Evolutionary conservation across 2,888 invertebrate genomes (phyloP).

Genomic region (Brachyopa scutellaris): DNA sequence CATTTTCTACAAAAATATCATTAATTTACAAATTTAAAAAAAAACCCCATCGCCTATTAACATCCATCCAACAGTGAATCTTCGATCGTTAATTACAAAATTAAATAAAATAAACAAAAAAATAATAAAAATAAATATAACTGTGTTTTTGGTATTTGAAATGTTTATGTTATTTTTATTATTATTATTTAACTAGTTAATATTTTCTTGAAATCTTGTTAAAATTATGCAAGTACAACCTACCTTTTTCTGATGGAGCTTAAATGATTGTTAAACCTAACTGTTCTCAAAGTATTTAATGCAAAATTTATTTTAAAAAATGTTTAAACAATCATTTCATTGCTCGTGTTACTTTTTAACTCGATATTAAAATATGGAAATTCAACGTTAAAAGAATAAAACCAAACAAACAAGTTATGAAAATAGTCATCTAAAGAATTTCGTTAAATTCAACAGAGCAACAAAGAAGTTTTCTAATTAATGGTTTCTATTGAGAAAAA

Average conservation of each 20-base stretch:
- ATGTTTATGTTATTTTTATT: slow-evolving; percentile 32
- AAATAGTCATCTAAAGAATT: slow-evolving; percentile 39
- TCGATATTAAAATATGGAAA: slow-evolving; percentile 27
- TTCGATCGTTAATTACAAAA: too few species aligned
- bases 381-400: slow-evolving; percentile 35
- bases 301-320: neutral
- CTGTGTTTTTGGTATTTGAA: slow-evolving; percentile 20
- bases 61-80: neutral
- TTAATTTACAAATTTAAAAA: neutral
- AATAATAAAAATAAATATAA: slow-evolving; percentile 6
- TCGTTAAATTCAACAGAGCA: slow-evolving; percentile 52
- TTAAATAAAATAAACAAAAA: too few species aligned
- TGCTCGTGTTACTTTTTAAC: slow-evolving; percentile 50
- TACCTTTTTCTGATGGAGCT: slow-evolving; percentile 71
- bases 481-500: slow-evolving; percentile 31
- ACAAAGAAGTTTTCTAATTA: slow-evolving; percentile 40
- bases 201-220: slow-evolving; percentile 50
- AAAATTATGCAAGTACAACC: slow-evolving; percentile 45
- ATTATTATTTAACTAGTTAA: slow-evolving; percentile 14
- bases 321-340: slow-evolving; percentile 60
- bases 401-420: neutral
- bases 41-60: neutral
- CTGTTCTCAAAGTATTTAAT: neutral
- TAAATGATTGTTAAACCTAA: slow-evolving; percentile 59
- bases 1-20: neutral